These are phyloP conservation scores for Drosophila athabasca DNA, from an alignment of 1,140 invertebrate species.

Conservation along the genomic window DNA sequence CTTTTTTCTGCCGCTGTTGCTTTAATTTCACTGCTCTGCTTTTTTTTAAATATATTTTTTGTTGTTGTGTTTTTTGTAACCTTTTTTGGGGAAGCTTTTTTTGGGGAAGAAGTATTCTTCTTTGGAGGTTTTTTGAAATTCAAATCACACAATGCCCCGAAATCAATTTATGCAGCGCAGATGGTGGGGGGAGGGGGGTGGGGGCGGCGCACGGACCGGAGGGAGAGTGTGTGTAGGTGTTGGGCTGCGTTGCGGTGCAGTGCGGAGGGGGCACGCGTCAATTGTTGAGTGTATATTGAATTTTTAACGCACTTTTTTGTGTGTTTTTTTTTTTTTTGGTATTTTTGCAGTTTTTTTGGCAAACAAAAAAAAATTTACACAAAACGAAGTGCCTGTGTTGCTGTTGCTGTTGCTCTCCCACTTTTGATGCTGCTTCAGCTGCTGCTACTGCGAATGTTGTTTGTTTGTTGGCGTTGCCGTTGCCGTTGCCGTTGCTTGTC, in stretches of 20 bases:
- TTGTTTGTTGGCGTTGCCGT: slow-evolving; percentile 33
- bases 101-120: slow-evolving; percentile 46
- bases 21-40: slow-evolving; percentile 80
- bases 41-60: slow-evolving; percentile 43
- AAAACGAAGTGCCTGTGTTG: slow-evolving; percentile 43
- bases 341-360: slow-evolving; percentile 16
- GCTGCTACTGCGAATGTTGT: slow-evolving; percentile 15
- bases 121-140: slow-evolving; percentile 65
- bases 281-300: slow-evolving; percentile 41
- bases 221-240: slow-evolving; percentile 2
- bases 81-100: slow-evolving; percentile 21
- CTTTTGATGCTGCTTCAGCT: slow-evolving; percentile 20
- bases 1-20: slow-evolving; percentile 25
- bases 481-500: slow-evolving; percentile 25
- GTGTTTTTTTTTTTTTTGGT: no score
- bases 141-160: slow-evolving; percentile 67
- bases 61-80: slow-evolving; percentile 10
- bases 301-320: slow-evolving; percentile 55
- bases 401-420: slow-evolving; percentile 34
- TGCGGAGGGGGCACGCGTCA: slow-evolving; percentile 34
- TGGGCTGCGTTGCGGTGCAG: slow-evolving; percentile 11
- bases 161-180: slow-evolving; percentile 72
- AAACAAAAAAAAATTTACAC: slow-evolving; percentile 53
- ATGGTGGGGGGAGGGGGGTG: neutral
- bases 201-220: no score